These are phyloP conservation scores for Sesia apiformis DNA, from an alignment of 2,888 invertebrate species.

Conservation along the genomic window DNA sequence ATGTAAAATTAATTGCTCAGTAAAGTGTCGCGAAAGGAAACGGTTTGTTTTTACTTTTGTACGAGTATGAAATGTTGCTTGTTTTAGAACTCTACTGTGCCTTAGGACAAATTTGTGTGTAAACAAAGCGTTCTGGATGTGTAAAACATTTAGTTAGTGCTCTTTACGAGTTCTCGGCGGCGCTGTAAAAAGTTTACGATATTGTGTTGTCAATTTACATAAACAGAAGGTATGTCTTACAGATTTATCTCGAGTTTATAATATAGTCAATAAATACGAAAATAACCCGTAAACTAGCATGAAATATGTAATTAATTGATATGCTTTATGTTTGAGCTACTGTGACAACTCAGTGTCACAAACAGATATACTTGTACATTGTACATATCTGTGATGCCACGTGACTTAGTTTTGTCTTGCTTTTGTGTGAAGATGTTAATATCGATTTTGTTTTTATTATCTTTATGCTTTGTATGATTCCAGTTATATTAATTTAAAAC, in stretches of 20 bases:
- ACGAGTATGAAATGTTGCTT: conserved; percentile 49
- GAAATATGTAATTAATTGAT: no score
- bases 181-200: conserved; percentile 32
- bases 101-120: conserved; percentile 31
- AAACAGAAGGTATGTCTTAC: conserved; percentile 15
- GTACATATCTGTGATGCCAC: no score
- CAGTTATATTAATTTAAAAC: no score
- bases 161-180: conserved; percentile 29
- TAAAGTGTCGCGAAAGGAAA: conserved; percentile 41
- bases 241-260: background rate
- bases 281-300: no score
- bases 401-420: no score
- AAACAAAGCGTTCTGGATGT: conserved; percentile 27
- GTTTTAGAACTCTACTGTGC: conserved; percentile 19
- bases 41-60: conserved; percentile 50
- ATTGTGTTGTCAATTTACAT: conserved; percentile 25
- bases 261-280: no score
- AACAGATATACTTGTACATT: no score
- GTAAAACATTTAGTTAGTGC: conserved; percentile 31
- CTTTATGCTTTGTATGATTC: no score
- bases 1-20: conserved; percentile 56
- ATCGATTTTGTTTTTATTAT: no score
- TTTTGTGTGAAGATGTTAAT: no score
- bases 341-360: no score
- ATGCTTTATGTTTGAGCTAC: no score